Evolutionary conservation across 2,113 vertebrate species (phyloP).

Genomic region (Athene noctua): DNA sequence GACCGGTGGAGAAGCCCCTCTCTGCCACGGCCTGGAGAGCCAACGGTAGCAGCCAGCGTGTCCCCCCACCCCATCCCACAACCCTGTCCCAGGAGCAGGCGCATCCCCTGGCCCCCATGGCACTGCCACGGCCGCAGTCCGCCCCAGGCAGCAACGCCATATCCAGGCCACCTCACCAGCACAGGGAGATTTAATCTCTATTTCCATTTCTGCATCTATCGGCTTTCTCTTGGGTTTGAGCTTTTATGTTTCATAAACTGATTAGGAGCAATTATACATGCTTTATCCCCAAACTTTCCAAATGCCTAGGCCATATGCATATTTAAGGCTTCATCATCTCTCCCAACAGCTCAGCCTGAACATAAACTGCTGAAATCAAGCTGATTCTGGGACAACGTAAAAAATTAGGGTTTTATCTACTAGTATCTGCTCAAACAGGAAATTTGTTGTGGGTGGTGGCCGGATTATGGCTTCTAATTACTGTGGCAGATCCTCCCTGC

Average conservation of each 20-base stretch:
- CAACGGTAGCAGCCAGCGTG: accelerated
- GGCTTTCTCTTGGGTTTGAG: slow-evolving; percentile 40
- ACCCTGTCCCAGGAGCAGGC: accelerated
- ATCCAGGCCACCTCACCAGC: slow-evolving; percentile 38
- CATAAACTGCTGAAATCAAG: slow-evolving; percentile 76
- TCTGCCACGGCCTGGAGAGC: accelerated
- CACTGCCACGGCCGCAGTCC: accelerated
- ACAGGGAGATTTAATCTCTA: slow-evolving; percentile 48
- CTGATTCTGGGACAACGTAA: slow-evolving; percentile 74
- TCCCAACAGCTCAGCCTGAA: slow-evolving; percentile 45
- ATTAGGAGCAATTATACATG: slow-evolving; percentile 62
- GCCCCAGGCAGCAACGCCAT: neutral
- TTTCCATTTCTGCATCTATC: slow-evolving; percentile 62
- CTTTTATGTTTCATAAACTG: slow-evolving; percentile 69
- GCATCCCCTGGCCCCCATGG: accelerated
- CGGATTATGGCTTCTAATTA: slow-evolving; percentile 76
- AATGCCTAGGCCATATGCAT: slow-evolving; percentile 76
- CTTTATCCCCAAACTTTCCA: slow-evolving; percentile 68
- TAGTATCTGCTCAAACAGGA: slow-evolving; percentile 72
- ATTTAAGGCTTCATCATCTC: slow-evolving; percentile 75
- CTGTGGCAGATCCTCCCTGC: slow-evolving; percentile 67
- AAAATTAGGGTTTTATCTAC: slow-evolving; percentile 77
- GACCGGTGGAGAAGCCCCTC: neutral
- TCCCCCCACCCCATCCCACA: neutral
- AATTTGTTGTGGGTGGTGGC: slow-evolving; percentile 68